These are phyloP conservation scores for Globodera rostochiensis DNA, from an alignment of 1,140 invertebrate species.

Conservation along the genomic window DNA sequence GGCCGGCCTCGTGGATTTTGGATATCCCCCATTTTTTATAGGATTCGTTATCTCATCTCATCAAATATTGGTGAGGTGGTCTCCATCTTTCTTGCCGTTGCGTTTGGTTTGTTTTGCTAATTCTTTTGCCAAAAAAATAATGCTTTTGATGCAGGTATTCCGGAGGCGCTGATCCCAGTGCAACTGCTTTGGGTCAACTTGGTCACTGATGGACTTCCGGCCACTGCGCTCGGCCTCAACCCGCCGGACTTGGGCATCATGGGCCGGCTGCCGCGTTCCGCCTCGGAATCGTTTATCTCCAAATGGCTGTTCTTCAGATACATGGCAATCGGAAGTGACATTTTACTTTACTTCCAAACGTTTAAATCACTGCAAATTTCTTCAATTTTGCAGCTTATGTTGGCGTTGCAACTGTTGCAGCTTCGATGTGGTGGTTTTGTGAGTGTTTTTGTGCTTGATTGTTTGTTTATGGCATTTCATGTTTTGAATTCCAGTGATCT, in stretches of 20 bases:
- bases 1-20: background rate
- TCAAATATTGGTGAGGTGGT: slow-evolving; percentile 99
- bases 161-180: slow-evolving; percentile 97
- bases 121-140: too few species aligned
- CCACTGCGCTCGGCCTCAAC: slow-evolving; percentile 99
- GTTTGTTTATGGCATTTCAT: too few species aligned
- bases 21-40: background rate
- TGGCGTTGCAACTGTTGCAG: slow-evolving; percentile 94
- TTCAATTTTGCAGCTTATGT: slow-evolving; percentile 74
- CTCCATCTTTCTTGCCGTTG: slow-evolving; percentile 98
- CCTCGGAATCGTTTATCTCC: slow-evolving; percentile 95
- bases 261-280: slow-evolving; percentile 92
- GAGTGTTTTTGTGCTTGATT: background rate
- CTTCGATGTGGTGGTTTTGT: slow-evolving; percentile 97
- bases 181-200: slow-evolving; percentile 99
- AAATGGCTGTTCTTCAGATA: slow-evolving; percentile 99
- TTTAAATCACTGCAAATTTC: background rate
- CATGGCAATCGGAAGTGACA: slow-evolving; percentile 79
- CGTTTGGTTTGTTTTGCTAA: slow-evolving; percentile 70
- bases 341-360: background rate
- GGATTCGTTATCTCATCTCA: slow-evolving; percentile 96
- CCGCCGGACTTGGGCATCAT: slow-evolving; percentile 99
- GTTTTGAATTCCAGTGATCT: slow-evolving; percentile 72
- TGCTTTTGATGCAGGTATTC: slow-evolving; percentile 75
- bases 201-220: slow-evolving; percentile 98